phyloP scores from a whole-genome alignment of 1,140 invertebrate species.

The Mactra quadrangularis region DNA sequence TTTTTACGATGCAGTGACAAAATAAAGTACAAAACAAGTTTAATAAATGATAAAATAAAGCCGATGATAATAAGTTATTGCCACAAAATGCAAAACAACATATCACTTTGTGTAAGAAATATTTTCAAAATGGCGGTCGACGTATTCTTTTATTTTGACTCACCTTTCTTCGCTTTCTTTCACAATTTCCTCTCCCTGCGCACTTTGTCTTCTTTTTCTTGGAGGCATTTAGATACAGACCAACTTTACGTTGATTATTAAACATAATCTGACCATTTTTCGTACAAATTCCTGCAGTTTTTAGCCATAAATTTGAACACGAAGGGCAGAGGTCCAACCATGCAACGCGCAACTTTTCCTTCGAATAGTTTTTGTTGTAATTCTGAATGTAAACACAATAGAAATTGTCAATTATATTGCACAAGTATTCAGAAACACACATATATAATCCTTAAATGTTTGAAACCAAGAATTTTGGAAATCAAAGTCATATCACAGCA shows the following conservation, averaged over 20 bases:
- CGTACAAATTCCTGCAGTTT: neutral
- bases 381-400: too few relatives aligned
- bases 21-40: too few relatives aligned
- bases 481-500: neutral
- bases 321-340: neutral
- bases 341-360: neutral
- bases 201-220: constrained; percentile 67
- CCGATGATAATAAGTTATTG: too few relatives aligned
- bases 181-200: constrained; percentile 65
- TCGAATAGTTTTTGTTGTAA: neutral
- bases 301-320: neutral
- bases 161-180: constrained; percentile 66
- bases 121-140: constrained; percentile 70
- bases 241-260: neutral
- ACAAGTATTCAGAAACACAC: too few relatives aligned
- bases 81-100: too few relatives aligned
- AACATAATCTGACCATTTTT: neutral
- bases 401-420: too few relatives aligned
- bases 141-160: constrained; percentile 29
- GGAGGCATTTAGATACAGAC: constrained; percentile 63
- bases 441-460: too few relatives aligned
- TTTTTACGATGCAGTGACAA: too few relatives aligned
- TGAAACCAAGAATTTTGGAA: neutral
- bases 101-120: neutral
- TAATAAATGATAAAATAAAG: too few relatives aligned